Evolutionary conservation across 2,113 vertebrate genomes (phyloP).

Genomic region (Cariama cristata): DNA sequence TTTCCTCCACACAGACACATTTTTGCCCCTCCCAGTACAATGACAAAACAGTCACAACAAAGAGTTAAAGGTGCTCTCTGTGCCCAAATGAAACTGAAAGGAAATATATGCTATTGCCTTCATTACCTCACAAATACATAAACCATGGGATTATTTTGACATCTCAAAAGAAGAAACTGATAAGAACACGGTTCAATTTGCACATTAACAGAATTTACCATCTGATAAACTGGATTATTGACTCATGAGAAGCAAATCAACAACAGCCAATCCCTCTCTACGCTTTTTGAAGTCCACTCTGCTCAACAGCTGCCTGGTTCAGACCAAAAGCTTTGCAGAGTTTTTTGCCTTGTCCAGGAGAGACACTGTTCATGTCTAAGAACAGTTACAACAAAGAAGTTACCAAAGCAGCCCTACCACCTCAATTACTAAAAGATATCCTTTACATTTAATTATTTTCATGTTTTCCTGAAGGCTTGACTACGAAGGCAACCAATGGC

Average conservation of each 20-base stretch:
- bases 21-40: background rate
- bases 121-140: background rate
- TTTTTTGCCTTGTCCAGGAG: background rate
- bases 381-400: background rate
- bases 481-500: background rate
- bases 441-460: background rate
- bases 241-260: background rate
- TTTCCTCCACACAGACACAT: background rate
- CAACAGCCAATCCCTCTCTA: background rate
- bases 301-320: background rate
- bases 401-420: background rate
- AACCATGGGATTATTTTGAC: background rate
- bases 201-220: background rate
- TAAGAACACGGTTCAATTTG: background rate
- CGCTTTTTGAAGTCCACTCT: background rate
- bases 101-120: background rate
- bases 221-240: background rate
- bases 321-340: background rate
- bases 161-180: background rate
- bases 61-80: background rate
- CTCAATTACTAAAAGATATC: background rate
- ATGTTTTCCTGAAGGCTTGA: background rate
- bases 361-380: background rate
- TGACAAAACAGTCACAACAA: background rate
- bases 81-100: background rate